Percentiles rank a stretch among this genome's conserved stretches.
Evolutionary conservation across 2,797 vertebrate genomes (phyloP).

Genomic region (Carapus acus): DNA sequence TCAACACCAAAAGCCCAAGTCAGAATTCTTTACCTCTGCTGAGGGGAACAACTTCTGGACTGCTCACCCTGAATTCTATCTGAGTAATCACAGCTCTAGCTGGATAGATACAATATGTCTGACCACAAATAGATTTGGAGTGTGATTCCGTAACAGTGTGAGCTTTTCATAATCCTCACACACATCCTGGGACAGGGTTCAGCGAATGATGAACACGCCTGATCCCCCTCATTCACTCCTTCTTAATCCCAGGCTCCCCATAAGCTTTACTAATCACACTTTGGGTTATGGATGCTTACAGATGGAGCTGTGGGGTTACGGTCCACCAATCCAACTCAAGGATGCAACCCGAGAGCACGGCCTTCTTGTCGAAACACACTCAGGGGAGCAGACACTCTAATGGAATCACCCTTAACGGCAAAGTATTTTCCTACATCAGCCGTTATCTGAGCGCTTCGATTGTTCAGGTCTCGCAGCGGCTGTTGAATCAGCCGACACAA

Average conservation of each 20-base stretch:
- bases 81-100: conserved; percentile 3
- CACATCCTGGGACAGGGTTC: too few species aligned
- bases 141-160: neutral
- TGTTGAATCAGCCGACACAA: conserved; percentile 5
- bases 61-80: neutral
- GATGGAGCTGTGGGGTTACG: neutral
- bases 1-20: conserved; percentile 5
- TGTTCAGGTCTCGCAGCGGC: conserved; percentile 4
- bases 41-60: conserved; percentile 1
- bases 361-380: too few species aligned
- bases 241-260: too few species aligned
- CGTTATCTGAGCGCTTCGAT: conserved; percentile 24
- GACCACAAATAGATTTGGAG: neutral
- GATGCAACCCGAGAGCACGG: neutral
- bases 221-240: too few species aligned
- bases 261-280: neutral
- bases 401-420: too few species aligned
- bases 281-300: neutral
- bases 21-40: neutral
- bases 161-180: neutral
- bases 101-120: neutral
- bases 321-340: neutral
- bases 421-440: neutral
- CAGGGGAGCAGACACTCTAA: neutral
- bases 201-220: neutral